These are phyloP conservation scores for Zoroaster sp. DNA, from an alignment of 53 echinoderm and acorn worm genomes.

Conservation along the genomic window DNA sequence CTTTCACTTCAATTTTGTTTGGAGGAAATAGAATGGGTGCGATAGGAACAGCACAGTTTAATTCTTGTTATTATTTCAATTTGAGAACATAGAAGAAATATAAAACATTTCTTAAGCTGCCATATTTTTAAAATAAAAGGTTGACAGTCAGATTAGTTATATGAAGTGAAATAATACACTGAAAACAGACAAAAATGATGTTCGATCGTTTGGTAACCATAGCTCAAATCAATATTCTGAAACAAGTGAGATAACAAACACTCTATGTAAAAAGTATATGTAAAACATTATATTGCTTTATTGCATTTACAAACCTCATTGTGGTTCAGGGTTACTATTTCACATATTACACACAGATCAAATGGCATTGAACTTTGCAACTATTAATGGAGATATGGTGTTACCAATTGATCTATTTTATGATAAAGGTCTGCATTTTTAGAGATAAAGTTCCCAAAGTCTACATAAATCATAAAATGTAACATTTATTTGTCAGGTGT, in stretches of 20 bases:
- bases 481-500: not conserved
- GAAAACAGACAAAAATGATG: too few species aligned
- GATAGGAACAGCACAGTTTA: too few species aligned
- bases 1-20: too few species aligned
- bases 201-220: not conserved
- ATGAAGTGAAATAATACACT: too few species aligned
- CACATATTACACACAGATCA: not conserved
- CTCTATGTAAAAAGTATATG: too few species aligned
- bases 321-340: not conserved
- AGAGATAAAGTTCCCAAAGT: not conserved
- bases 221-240: not conserved
- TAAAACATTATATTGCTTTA: not conserved
- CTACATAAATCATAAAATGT: not conserved
- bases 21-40: too few species aligned
- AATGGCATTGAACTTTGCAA: not conserved
- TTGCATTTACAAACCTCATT: not conserved
- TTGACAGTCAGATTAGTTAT: too few species aligned
- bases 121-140: not conserved
- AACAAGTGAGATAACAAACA: too few species aligned
- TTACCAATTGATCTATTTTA: not conserved
- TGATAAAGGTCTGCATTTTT: not conserved
- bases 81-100: too few species aligned
- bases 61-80: too few species aligned
- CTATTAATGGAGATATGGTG: not conserved
- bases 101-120: too few species aligned